A percentile compares a stretch with the other conserved stretches of the same genome.
These are phyloP conservation scores for Callosobruchus maculatus DNA, from an alignment of 2,888 invertebrate species.

Conservation along the genomic window DNA sequence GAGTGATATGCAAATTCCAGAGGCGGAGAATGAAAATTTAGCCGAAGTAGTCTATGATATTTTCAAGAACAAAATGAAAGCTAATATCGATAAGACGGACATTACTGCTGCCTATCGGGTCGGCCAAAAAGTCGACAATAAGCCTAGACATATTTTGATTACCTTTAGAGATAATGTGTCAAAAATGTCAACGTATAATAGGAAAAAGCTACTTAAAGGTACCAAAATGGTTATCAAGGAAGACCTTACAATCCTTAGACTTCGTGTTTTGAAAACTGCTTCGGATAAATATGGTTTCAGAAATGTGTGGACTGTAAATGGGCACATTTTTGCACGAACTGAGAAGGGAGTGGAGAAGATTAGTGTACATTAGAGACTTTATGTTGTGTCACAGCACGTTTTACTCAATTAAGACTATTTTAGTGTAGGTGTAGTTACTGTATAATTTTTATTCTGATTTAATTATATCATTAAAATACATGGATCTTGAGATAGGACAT, in stretches of 20 bases:
- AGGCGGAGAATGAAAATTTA: background rate
- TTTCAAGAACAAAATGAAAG: background rate
- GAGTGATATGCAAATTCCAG: no score
- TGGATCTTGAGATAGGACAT: background rate
- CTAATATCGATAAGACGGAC: background rate
- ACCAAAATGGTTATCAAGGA: slow-evolving; percentile 10
- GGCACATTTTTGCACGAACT: slow-evolving; percentile 9
- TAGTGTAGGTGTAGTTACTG: no score
- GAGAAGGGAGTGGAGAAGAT: slow-evolving; percentile 7
- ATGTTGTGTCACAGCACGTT: background rate
- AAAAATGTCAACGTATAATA: background rate
- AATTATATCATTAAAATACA: no score
- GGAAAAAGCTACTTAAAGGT: slow-evolving; percentile 7
- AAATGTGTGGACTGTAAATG: slow-evolving; percentile 14
- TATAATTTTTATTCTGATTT: no score
- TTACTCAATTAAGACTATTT: no score
- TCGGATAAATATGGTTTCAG: slow-evolving; percentile 13
- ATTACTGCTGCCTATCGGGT: background rate
- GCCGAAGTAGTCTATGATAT: background rate
- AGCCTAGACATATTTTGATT: no score
- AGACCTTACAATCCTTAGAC: slow-evolving; percentile 7
- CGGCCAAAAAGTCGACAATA: background rate
- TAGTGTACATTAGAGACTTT: background rate
- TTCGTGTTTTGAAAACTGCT: slow-evolving; percentile 6
- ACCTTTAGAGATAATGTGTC: no score